These are phyloP conservation scores for Aricia artaxerxes DNA, from an alignment of 2,888 invertebrate species.

Conservation along the genomic window DNA sequence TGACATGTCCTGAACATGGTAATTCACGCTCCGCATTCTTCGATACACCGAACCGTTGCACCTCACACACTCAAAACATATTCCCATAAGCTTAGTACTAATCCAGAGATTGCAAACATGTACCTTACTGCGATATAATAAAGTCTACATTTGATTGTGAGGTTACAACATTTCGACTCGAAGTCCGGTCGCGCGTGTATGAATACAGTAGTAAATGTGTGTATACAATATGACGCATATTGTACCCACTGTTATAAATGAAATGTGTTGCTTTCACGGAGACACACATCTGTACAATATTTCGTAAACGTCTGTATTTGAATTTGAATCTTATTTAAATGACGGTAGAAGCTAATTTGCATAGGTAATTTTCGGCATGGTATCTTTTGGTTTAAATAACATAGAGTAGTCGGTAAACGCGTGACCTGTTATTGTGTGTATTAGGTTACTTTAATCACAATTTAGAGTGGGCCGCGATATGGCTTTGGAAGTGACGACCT, in stretches of 20 bases:
- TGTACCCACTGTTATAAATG: slow-evolving; percentile 76
- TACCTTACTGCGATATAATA: slow-evolving; percentile 39
- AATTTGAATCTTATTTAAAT: slow-evolving; percentile 41
- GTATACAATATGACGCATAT: slow-evolving; percentile 76
- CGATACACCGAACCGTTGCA: slow-evolving; percentile 69
- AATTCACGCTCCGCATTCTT: slow-evolving; percentile 79
- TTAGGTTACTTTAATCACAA: slow-evolving; percentile 80
- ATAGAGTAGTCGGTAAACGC: slow-evolving; percentile 71
- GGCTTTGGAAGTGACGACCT: slow-evolving; percentile 71
- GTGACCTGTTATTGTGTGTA: slow-evolving; percentile 80
- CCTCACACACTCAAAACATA: slow-evolving; percentile 66
- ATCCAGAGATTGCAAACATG: slow-evolving; percentile 42
- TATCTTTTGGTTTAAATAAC: slow-evolving; percentile 52
- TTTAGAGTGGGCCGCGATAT: slow-evolving; percentile 77
- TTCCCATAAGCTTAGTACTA: slow-evolving; percentile 63
- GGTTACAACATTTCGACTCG: neutral
- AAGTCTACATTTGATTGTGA: slow-evolving; percentile 37
- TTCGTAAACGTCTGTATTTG: slow-evolving; percentile 45
- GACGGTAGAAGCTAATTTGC: slow-evolving; percentile 40
- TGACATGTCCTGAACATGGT: slow-evolving; percentile 76
- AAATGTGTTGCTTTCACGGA: slow-evolving; percentile 79
- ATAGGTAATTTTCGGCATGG: slow-evolving; percentile 41
- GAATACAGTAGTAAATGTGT: slow-evolving; percentile 68
- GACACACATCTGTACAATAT: slow-evolving; percentile 69
- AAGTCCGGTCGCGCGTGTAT: slow-evolving; percentile 47